Evolutionary conservation across 2,888 invertebrate genomes (phyloP).

Genomic region (Panorpa germanica): DNA sequence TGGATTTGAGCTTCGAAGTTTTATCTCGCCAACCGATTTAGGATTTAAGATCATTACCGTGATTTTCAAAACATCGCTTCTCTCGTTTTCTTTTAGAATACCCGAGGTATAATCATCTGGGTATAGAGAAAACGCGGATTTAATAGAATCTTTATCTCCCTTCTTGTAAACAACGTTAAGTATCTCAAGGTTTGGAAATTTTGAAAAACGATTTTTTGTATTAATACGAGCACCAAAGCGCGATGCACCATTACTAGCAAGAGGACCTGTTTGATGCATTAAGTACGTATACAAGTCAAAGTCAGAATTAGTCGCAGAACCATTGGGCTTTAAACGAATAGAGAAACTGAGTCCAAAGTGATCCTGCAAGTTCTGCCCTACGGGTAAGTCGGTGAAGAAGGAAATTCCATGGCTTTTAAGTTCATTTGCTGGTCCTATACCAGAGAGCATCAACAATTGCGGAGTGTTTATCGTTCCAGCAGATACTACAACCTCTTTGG

Average conservation of each 20-base stretch:
- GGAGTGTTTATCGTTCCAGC: constrained; percentile 67
- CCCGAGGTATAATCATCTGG: constrained; percentile 18
- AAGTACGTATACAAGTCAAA: constrained; percentile 24
- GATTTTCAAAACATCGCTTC: constrained; percentile 21
- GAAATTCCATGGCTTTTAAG: constrained; percentile 30
- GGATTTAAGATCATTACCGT: constrained; percentile 26
- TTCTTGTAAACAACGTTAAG: constrained; percentile 23
- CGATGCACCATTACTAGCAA: constrained; percentile 23
- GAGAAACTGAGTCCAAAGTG: constrained; percentile 35
- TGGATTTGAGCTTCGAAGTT: constrained; percentile 41
- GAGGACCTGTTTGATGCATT: constrained; percentile 24
- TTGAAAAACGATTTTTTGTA: constrained; percentile 21
- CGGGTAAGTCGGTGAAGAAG: constrained; percentile 35
- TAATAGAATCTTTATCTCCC: too few species aligned
- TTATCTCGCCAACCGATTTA: constrained; percentile 46
- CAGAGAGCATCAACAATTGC: constrained; percentile 65
- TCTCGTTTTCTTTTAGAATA: constrained; percentile 17
- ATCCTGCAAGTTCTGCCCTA: constrained; percentile 43
- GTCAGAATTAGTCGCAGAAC: constrained; percentile 17
- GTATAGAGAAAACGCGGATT: constrained; percentile 18
- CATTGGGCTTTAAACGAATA: constrained; percentile 15
- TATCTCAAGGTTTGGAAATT: constrained; percentile 31
- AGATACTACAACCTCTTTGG: constrained; percentile 50
- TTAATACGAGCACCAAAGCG: constrained; percentile 31
- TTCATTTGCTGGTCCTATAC: constrained; percentile 40